Evolutionary conservation across 2,888 invertebrate species (phyloP), one percentile per base, ranked within the genome.

Genomic region (Caenorhabditis panamensis): DNA sequence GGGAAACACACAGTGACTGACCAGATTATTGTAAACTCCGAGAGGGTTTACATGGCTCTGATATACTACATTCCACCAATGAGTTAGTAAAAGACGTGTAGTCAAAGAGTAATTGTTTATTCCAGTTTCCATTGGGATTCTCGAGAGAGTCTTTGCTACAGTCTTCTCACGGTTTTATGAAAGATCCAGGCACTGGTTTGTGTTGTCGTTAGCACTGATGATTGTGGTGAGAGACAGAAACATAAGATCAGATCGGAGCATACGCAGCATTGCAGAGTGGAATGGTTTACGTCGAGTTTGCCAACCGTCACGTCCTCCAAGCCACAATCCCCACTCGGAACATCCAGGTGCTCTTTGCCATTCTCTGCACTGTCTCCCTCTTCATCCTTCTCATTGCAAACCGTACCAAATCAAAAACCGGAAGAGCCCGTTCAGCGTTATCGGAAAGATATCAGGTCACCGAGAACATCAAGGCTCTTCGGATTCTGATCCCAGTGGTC

Each of bases 141-240:
- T 83, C 18, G 83, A 83, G 31, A 58, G 83, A 44, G 13, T 71
- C 13, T 53, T 62, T 37, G 78, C 83, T 20, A 83, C 83, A 22
- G 51, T 72, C 0, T 56, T 79, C 18, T 75, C 75, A 0, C 36
- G 53, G 18, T 71, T 24, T 2, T 83, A 83, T 31, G 83, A 83
- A 53, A 71, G 54, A 49, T 62, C 75, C 6, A 54, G 83, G 26
- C 58, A 28, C 5, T 83, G 80, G 83, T 26, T 8, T 11, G 6
- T 68, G n/a, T 54, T 78, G 28, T 56, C 53, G 16, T 20, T 67
- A 9, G 53, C 58, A 1, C 41, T 79, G 28, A n/a, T 66, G 13
- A 24, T 20, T 16, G 31, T 53, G 26, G 78, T 77, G 22, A 41
- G 41, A 31, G 11, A 26, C 4, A 2, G n/a, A 28, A n/a, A 9